These are phyloP conservation scores for Ictalurus furcatus DNA, from an alignment of 2,113 vertebrate genomes.

Conservation along the genomic window DNA sequence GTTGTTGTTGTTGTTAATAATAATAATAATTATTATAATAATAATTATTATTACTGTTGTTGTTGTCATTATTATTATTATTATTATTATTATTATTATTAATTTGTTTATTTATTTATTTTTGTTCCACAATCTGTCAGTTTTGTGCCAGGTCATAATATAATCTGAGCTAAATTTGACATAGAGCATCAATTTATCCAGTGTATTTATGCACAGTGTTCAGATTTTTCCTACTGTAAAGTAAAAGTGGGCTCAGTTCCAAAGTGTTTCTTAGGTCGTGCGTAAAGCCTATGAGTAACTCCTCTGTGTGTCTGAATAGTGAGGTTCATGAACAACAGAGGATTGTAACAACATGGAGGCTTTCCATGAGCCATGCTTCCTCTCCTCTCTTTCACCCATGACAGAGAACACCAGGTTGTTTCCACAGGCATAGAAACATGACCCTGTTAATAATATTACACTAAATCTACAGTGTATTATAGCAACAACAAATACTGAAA, in stretches of 20 bases:
- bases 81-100: background rate
- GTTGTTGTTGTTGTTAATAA: too few species aligned
- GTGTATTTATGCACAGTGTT: conserved; percentile 4
- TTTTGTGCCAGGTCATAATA: background rate
- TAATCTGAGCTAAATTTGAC: background rate
- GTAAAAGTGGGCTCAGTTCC: conserved; percentile 21
- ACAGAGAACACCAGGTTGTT: conserved; percentile 50
- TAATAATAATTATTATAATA: too few species aligned
- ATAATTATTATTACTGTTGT: too few species aligned
- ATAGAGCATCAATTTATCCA: conserved; percentile 13
- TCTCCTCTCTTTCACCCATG: conserved; percentile 45
- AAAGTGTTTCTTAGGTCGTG: conserved; percentile 22
- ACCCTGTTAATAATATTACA: conserved; percentile 46
- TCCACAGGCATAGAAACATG: conserved; percentile 39
- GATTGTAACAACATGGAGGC: conserved; percentile 25
- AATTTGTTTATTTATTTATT: too few species aligned
- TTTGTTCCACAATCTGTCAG: background rate
- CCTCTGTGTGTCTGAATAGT: conserved; percentile 36
- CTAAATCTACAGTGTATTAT: conserved; percentile 43
- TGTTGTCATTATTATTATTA: background rate
- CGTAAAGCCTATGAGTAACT: conserved; percentile 35
- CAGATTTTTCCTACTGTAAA: conserved; percentile 34
- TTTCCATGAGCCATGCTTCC: conserved; percentile 50
- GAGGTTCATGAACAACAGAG: conserved; percentile 46
- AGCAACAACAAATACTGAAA: conserved; percentile 50